A percentile compares a stretch with the other conserved stretches of the same genome.
Conservation (phyloP, 2,888 invertebrate genomes). For the Gastrophysa polygoni region DNA sequence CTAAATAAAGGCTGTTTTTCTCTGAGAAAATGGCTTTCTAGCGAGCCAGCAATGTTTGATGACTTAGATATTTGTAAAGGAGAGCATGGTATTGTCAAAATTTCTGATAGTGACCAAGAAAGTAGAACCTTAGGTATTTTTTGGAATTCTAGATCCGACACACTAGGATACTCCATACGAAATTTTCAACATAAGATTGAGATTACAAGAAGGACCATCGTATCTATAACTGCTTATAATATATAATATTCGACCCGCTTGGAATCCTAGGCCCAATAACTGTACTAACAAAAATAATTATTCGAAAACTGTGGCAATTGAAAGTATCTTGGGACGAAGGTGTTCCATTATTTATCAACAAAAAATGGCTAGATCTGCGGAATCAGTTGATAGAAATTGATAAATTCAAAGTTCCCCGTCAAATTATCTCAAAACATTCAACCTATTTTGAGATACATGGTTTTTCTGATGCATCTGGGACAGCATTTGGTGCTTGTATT, state of each 20-base stretch:
- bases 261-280: background rate
- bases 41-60: too few relatives aligned
- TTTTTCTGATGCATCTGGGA: constrained; percentile 23
- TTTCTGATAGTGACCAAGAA: constrained; percentile 3
- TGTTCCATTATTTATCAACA: background rate
- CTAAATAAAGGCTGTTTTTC: too few relatives aligned
- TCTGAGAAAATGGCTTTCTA: too few relatives aligned
- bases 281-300: background rate
- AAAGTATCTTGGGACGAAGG: background rate
- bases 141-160: too few relatives aligned
- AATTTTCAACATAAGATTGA: too few relatives aligned
- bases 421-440: constrained; percentile 3
- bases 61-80: too few relatives aligned
- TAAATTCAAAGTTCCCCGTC: too few relatives aligned
- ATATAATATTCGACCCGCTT: background rate
- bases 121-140: constrained; percentile 12
- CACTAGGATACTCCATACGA: too few relatives aligned
- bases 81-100: constrained; percentile 8
- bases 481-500: constrained; percentile 27
- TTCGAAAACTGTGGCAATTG: background rate
- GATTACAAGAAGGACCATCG: too few relatives aligned
- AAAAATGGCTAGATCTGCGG: too few relatives aligned
- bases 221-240: too few relatives aligned
- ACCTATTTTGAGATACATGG: constrained; percentile 22
- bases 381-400: too few relatives aligned